These are phyloP conservation scores for Andricus quercusramuli DNA, from an alignment of 2,888 invertebrate species.

Conservation along the genomic window DNA sequence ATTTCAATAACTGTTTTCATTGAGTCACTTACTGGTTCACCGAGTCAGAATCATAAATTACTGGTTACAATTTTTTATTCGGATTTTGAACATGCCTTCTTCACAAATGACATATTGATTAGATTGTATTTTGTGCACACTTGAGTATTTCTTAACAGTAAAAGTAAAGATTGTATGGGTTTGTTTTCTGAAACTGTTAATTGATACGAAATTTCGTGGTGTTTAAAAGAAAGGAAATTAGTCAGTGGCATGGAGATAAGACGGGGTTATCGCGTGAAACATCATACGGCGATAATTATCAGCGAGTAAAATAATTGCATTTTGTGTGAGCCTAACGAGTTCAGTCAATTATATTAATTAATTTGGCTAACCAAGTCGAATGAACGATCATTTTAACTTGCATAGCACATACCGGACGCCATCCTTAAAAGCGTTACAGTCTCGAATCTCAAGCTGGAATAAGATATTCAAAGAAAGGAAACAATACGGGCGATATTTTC, in stretches of 20 bases:
- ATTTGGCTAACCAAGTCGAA: conserved; percentile 72
- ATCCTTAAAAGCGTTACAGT: conserved; percentile 43
- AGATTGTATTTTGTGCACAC: not conserved
- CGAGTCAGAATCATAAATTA: no score
- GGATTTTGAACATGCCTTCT: not conserved
- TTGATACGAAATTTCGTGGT: conserved; percentile 51
- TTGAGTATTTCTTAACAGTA: not conserved
- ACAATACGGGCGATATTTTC: conserved; percentile 37
- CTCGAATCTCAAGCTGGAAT: conserved; percentile 58
- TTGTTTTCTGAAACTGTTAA: not conserved
- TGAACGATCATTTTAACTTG: conserved; percentile 61
- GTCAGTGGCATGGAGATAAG: conserved; percentile 47
- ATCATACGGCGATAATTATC: conserved; percentile 41
- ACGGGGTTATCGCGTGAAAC: conserved; percentile 56
- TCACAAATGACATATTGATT: not conserved
- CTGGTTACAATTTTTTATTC: no score
- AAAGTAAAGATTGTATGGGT: not conserved
- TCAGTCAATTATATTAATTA: conserved; percentile 76
- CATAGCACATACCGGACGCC: conserved; percentile 51
- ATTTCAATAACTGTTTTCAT: no score
- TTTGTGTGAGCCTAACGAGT: conserved; percentile 67
- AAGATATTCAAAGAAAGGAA: conserved; percentile 38
- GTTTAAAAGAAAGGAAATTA: conserved; percentile 48
- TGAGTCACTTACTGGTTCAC: no score
- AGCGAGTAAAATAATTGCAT: conserved; percentile 50